Evolutionary conservation across 1,140 invertebrate species (phyloP).

Genomic region (Papilio dardanus): DNA sequence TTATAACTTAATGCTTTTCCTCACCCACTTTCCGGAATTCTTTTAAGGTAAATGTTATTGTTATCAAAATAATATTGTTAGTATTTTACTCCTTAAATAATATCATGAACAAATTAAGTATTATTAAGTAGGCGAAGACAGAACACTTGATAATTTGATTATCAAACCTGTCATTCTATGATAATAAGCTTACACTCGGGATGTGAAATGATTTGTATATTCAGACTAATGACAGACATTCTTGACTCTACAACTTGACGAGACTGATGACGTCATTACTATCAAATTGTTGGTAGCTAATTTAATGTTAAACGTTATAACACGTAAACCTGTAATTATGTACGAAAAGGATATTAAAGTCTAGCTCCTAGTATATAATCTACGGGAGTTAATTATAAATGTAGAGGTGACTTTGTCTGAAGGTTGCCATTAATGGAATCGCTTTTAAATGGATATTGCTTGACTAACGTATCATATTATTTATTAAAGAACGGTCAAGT

Average conservation of each 20-base stretch:
- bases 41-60: too few species aligned
- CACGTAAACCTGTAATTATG: constrained; percentile 52
- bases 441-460: constrained; percentile 25
- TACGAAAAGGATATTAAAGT: constrained; percentile 51
- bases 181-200: constrained; percentile 14
- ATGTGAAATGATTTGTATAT: constrained; percentile 24
- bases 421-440: constrained; percentile 45
- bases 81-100: too few species aligned
- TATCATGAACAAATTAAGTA: too few species aligned
- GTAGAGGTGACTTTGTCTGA: constrained; percentile 57
- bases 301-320: constrained; percentile 49
- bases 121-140: background rate
- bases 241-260: constrained; percentile 2
- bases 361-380: constrained; percentile 51
- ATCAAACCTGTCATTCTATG: background rate
- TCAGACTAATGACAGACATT: constrained; percentile 21
- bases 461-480: background rate
- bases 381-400: constrained; percentile 47
- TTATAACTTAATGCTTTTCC: too few species aligned
- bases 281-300: constrained; percentile 33
- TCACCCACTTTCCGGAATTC: too few species aligned
- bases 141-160: background rate
- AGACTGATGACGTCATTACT: constrained; percentile 54
- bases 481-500: background rate
- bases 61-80: too few species aligned